phyloP scores from a whole-genome alignment of 2,888 invertebrate genomes.

The Neoitamus cyanurus region DNA sequence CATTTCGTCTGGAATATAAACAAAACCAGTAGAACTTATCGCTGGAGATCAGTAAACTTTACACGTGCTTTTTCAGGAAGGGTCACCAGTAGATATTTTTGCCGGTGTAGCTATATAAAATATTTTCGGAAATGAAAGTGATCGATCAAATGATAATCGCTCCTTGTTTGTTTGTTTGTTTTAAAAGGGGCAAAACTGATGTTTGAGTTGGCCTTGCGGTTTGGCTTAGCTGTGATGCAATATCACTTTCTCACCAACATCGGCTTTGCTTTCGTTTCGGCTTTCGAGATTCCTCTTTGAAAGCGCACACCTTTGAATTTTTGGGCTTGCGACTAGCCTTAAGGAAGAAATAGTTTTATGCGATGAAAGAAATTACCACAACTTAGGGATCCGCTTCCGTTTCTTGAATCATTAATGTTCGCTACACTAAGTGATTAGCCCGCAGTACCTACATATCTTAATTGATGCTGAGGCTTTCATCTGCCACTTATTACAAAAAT shows the following conservation, averaged over 20 bases:
- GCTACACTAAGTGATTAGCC: no score
- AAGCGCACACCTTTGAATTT: background rate
- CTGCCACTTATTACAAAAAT: no score
- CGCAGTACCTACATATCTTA: no score
- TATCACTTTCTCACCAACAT: background rate
- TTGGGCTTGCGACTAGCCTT: background rate
- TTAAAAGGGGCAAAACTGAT: background rate
- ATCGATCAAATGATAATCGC: background rate
- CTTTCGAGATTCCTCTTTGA: background rate
- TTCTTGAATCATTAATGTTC: no score
- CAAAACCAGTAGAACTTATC: slow-evolving; percentile 8
- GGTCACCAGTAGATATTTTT: background rate
- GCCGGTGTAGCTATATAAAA: background rate
- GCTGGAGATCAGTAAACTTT: slow-evolving; percentile 26
- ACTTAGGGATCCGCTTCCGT: no score
- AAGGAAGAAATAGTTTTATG: background rate
- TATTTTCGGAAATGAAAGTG: slow-evolving; percentile 21
- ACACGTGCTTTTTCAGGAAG: background rate
- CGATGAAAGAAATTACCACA: background rate
- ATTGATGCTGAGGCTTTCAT: no score
- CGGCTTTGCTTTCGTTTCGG: background rate
- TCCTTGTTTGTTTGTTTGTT: slow-evolving; percentile 2
- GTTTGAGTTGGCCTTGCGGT: background rate
- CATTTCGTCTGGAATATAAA: background rate
- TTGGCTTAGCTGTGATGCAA: background rate